Evolutionary conservation across 2,113 vertebrate genomes (phyloP).

Genomic region (rat (Rattus norvegicus)): DNA sequence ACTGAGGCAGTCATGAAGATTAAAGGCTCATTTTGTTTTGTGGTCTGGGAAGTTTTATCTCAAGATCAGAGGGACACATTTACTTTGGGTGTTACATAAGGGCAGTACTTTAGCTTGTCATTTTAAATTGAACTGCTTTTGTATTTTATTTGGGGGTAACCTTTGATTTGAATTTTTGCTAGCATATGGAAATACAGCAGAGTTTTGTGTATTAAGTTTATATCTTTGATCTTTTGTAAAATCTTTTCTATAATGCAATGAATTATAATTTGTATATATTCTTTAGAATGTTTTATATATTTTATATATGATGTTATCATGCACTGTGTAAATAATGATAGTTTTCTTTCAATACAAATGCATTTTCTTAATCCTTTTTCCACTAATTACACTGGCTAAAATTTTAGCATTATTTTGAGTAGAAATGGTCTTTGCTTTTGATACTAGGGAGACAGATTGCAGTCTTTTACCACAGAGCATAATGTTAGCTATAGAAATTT

Average conservation of each 20-base stretch:
- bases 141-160: not conserved
- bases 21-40: not conserved
- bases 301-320: not conserved
- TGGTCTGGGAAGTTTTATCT: not conserved
- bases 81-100: not conserved
- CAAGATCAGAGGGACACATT: not conserved
- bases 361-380: not conserved
- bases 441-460: not conserved
- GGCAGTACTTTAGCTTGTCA: not conserved
- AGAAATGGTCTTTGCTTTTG: not conserved
- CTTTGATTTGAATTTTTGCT: not conserved
- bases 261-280: not conserved
- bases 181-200: not conserved
- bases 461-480: not conserved
- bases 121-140: not conserved
- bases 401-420: not conserved
- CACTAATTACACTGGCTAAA: not conserved
- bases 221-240: not conserved
- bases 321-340: not conserved
- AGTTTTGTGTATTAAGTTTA: not conserved
- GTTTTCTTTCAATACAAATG: not conserved
- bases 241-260: not conserved
- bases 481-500: not conserved
- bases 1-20: too few species aligned
- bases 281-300: not conserved